Percentiles rank a stretch among this genome's conserved stretches.
Evolutionary conservation across 2,113 vertebrate genomes (phyloP).

Genomic region (Notothenia coriiceps): DNA sequence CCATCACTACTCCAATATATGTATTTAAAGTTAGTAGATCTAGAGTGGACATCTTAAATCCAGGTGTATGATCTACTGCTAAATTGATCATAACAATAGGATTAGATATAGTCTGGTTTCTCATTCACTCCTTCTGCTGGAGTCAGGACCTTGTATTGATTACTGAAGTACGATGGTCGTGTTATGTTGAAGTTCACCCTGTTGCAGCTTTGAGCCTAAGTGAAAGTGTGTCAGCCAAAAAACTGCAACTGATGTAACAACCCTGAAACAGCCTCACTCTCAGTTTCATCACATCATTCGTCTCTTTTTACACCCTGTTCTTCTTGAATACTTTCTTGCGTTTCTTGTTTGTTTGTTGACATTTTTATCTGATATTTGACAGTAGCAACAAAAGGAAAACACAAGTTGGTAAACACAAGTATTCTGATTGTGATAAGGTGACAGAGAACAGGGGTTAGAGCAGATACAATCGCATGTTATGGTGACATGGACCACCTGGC

Average conservation of each 20-base stretch:
- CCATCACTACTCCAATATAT: neutral
- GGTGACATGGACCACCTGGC: neutral
- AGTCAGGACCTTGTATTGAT: neutral
- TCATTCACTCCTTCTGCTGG: neutral
- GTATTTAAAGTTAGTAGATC: neutral
- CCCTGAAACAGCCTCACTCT: conserved; percentile 45
- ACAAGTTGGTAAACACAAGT: too few species aligned
- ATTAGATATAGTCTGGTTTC: neutral
- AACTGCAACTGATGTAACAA: conserved; percentile 61
- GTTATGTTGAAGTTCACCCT: neutral
- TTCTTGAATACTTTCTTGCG: neutral
- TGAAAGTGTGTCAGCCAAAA: conserved; percentile 23
- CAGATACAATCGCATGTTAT: conserved; percentile 4
- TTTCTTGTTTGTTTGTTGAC: neutral
- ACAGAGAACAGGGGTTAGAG: neutral
- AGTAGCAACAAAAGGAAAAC: neutral
- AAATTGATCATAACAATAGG: neutral
- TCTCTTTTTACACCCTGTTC: neutral
- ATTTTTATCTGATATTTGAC: neutral
- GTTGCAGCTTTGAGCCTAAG: neutral
- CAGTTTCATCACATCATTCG: conserved; percentile 46
- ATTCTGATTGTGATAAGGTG: neutral
- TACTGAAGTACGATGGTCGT: neutral
- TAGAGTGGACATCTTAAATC: neutral
- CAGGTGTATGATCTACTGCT: neutral